Evolutionary conservation across 1,140 invertebrate genomes (phyloP), one percentile per base, ranked within the genome.

Genomic region (Apis dorsata): DNA sequence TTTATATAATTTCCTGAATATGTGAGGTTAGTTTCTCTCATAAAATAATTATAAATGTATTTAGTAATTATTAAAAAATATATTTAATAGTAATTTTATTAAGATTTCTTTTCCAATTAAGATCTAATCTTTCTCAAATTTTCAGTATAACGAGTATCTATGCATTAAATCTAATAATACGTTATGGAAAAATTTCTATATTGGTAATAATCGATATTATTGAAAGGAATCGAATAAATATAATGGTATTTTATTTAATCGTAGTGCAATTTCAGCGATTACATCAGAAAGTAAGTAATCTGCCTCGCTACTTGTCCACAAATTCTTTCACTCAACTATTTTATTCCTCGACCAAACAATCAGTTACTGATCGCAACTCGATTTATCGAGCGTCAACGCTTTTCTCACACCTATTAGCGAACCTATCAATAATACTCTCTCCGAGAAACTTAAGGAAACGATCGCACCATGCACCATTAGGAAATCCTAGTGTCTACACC

Each of bases 331-430:
- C 15, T 17, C n/a, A 17, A 71, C 8, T 24, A 10, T 1, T 10
- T 4, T 28, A 24, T 28, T 1, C 13, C 34, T 70, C 19, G 19
- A 44, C 12, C 68, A 70, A 71, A 71, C n/a, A 17, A 53, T 10
- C 21, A 51, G 34, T 49, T 69, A 49, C 49, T 11, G 15, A 44
- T 15, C 17, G 12, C 15, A 51, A 51, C 34, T 71, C 17, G 49
- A 71, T 71, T 71, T 71, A 71, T 51, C 15, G 49, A 49, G 12
- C 44, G 44, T 51, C 69, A 17, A 53, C 69, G 12, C 69, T 71
- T 71, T 71, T 71, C 49, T 71, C 69, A 71, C 69, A 71, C 49
- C 49, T 71, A 53, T 71, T 71, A 71, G 13, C 15, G n/a, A 71
- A 53, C 69, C 69, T 71, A 71, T 71, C 49, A 53, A 71, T 71